Conservation (phyloP, 2,888 invertebrate genomes). For the Mythimna loreyi region DNA sequence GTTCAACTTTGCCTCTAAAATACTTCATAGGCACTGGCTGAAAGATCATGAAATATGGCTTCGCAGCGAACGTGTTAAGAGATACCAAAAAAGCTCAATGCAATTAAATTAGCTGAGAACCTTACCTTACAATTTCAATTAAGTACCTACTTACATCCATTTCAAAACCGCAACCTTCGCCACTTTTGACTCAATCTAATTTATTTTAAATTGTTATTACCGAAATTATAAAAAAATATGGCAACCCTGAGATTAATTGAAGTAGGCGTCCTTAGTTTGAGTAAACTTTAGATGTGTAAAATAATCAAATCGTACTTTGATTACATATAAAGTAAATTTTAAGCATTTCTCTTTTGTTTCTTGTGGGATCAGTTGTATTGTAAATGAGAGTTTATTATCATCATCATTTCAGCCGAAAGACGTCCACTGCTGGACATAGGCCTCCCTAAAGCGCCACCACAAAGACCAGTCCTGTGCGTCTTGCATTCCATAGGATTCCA, state of each 20-base stretch:
- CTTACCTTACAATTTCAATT: constrained; percentile 38
- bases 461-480: no score
- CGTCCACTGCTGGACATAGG: no score
- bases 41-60: no score
- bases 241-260: constrained; percentile 49
- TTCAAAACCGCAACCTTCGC: constrained; percentile 43
- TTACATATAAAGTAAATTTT: constrained; percentile 28
- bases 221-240: constrained; percentile 45
- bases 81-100: no score
- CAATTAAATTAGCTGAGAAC: background rate
- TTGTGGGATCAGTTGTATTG: background rate
- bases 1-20: no score
- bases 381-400: background rate
- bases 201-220: constrained; percentile 57
- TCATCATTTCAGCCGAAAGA: no score
- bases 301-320: constrained; percentile 45
- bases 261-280: constrained; percentile 41
- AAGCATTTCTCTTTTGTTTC: no score
- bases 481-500: no score
- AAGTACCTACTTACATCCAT: background rate
- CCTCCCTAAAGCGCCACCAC: no score
- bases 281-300: constrained; percentile 48
- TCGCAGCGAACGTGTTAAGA: no score
- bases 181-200: constrained; percentile 28
- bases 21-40: no score